Conservation (phyloP, 2,797 vertebrate species). For the Pempheris klunzingeri region DNA sequence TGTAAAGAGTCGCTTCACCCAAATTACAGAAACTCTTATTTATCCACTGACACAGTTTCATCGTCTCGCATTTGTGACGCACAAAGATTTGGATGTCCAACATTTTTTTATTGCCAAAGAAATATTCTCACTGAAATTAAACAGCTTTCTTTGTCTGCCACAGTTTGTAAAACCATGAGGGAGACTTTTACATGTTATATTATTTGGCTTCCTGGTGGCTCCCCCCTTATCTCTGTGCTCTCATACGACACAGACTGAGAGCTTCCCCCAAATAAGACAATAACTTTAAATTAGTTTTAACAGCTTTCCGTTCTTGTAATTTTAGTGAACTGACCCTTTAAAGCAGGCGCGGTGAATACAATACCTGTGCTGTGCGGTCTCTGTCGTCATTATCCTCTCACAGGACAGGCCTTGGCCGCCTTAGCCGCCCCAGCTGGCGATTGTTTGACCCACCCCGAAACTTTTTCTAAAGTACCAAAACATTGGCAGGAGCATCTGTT, state of each 20-base stretch:
- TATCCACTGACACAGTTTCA: not conserved
- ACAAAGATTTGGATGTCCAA: no score
- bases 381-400: not conserved
- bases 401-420: not conserved
- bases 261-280: not conserved
- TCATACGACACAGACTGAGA: not conserved
- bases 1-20: slow-evolving; percentile 8
- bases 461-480: not conserved
- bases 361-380: not conserved
- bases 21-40: not conserved
- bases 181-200: no score
- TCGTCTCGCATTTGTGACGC: no score
- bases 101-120: not conserved
- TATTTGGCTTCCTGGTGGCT: not conserved
- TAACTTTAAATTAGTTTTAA: no score
- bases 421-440: not conserved
- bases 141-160: no score
- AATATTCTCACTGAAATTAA: not conserved
- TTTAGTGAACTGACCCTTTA: slow-evolving; percentile 36
- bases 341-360: fast-evolving
- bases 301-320: not conserved
- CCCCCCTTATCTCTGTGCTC: not conserved
- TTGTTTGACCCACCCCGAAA: not conserved
- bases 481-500: slow-evolving; percentile 17
- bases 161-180: no score